Percentiles rank a stretch among this genome's conserved stretches.
phyloP scores from a whole-genome alignment of 2,797 vertebrate genomes.

The Tarsius wallacei region DNA sequence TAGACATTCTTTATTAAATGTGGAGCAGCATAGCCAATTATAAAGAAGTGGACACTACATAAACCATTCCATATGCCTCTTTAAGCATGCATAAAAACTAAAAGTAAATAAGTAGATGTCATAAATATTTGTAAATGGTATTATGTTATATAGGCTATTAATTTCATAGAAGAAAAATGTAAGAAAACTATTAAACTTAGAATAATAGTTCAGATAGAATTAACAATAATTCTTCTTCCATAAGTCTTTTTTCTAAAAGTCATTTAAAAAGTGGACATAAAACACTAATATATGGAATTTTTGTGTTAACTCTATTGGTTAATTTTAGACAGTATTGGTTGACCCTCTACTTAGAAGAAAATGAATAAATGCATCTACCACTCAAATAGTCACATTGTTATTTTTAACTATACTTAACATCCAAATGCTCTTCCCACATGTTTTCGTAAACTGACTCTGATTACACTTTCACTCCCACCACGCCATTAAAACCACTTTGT shows the following conservation, averaged over 20 bases:
- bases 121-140: not conserved
- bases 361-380: not conserved
- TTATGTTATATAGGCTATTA: not conserved
- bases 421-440: not conserved
- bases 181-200: slow-evolving; percentile 12
- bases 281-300: not conserved
- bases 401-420: not conserved
- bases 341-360: not conserved
- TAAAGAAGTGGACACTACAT: not conserved
- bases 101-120: not conserved
- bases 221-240: slow-evolving; percentile 14
- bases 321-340: not conserved
- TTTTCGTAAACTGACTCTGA: not conserved
- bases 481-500: not conserved
- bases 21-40: not conserved
- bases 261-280: not conserved
- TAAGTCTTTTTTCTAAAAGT: not conserved
- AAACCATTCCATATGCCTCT: not conserved
- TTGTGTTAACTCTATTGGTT: not conserved
- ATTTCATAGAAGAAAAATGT: slow-evolving; percentile 13
- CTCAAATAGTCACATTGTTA: not conserved
- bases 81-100: not conserved
- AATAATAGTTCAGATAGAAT: not conserved
- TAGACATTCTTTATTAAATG: not conserved
- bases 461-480: not conserved